phyloP scores from a whole-genome alignment of 2,797 vertebrate species.

The Thalassophryne amazonica region DNA sequence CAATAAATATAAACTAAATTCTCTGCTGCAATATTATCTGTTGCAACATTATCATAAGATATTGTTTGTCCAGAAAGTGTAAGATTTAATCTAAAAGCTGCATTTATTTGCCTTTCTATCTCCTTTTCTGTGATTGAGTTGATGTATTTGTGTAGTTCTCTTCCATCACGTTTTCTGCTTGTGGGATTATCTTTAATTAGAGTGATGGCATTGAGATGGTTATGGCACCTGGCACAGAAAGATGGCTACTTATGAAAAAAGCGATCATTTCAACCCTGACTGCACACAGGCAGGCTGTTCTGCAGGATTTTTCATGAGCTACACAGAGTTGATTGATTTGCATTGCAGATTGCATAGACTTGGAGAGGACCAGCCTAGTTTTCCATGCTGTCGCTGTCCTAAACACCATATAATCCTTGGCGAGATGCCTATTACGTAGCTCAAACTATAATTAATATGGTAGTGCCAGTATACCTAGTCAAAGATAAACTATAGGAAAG shows the following conservation, averaged over 20 bases:
- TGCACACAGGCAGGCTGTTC: constrained; percentile 37
- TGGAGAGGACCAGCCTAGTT: constrained; percentile 58
- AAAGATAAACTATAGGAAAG: constrained; percentile 31
- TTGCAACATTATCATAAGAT: too few relatives aligned
- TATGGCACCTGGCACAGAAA: constrained; percentile 68
- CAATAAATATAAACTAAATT: too few relatives aligned
- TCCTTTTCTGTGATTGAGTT: constrained; percentile 23
- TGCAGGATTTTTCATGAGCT: constrained; percentile 32
- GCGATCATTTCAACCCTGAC: constrained; percentile 50
- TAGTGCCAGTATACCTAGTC: constrained; percentile 39
- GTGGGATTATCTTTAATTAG: constrained; percentile 53
- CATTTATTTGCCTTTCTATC: background rate
- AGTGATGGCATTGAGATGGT: constrained; percentile 48
- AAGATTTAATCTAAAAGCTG: background rate
- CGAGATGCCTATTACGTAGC: constrained; percentile 37
- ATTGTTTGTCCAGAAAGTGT: background rate
- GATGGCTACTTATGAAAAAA: constrained; percentile 52
- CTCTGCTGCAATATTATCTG: too few relatives aligned
- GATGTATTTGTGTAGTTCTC: constrained; percentile 15
- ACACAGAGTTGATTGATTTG: constrained; percentile 63
- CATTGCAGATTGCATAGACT: constrained; percentile 64
- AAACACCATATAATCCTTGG: constrained; percentile 58
- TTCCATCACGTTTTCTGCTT: constrained; percentile 35
- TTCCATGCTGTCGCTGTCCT: constrained; percentile 54
- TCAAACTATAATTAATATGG: constrained; percentile 61